Percentiles rank a stretch among this genome's conserved stretches.
phyloP scores from a whole-genome alignment of 2,888 invertebrate species.

The Tanypteryx hageni region DNA sequence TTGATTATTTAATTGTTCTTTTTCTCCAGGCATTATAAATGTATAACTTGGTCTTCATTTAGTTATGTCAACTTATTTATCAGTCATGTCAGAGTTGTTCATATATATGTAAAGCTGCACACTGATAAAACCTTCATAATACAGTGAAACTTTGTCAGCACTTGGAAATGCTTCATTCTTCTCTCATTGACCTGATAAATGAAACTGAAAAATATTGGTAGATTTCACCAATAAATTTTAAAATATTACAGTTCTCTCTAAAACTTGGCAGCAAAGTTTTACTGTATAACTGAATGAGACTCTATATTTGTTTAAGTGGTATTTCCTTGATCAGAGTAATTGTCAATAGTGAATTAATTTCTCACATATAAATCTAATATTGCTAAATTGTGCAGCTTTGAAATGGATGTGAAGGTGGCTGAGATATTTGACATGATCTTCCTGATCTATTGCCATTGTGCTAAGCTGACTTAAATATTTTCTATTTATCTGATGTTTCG shows the following conservation, averaged over 20 bases:
- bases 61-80: not conserved
- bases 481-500: slow-evolving; percentile 55
- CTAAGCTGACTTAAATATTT: slow-evolving; percentile 52
- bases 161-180: slow-evolving; percentile 20
- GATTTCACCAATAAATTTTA: not conserved
- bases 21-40: not conserved
- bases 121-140: slow-evolving; percentile 14
- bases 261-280: slow-evolving; percentile 31
- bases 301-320: slow-evolving; percentile 43
- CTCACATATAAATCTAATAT: slow-evolving; percentile 13
- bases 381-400: slow-evolving; percentile 48
- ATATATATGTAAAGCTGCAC: slow-evolving; percentile 47
- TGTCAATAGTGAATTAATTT: slow-evolving; percentile 20
- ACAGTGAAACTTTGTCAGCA: slow-evolving; percentile 50
- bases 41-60: not conserved
- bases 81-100: slow-evolving; percentile 26
- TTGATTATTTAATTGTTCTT: not conserved
- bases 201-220: not conserved
- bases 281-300: slow-evolving; percentile 10
- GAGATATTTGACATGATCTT: slow-evolving; percentile 26
- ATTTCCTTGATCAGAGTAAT: slow-evolving; percentile 33
- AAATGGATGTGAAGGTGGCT: slow-evolving; percentile 20
- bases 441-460: slow-evolving; percentile 30
- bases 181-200: not conserved
- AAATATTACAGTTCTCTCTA: not conserved